Base-by-base conservation (phyloP, 2,888 invertebrate species). In the Brenthis ino region DNA sequence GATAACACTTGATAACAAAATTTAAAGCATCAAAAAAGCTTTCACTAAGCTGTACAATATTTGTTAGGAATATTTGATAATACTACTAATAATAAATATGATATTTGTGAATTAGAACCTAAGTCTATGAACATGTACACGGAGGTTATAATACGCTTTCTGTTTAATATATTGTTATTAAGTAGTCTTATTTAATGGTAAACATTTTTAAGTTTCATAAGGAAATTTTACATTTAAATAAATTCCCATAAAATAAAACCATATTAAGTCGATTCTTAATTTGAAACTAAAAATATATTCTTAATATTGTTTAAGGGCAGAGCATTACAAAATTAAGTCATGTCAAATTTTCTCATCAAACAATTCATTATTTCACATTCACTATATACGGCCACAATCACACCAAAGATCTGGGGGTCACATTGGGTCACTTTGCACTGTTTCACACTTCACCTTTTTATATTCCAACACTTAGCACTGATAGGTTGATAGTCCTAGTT, bases 251-350 rank as follows among this genome's bases (percentile, higher is more conserved):
- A n/a, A 60, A 60, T 60, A 50, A 60, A 50, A 60, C 13, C 28
- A 28, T 20, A n/a, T 50, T 50, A 28, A 33, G 50, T 50, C 60
- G 50, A 60, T 58, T 48, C n/a, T 50, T 50, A 60, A 60, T 60
- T 63, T 4, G 37, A 61, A 53, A 53, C 51, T 51, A 48, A 43
- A 28, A 60, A 60, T n/a, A 60, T 24, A 24, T 14, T 60, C 28
- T 28, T 60, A 50, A 50, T 50, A 60, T 48, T 24, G 50, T 50
- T 60, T 50, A 60, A 63, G 53, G 63, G 63, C 37, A 63, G 63
- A 63, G 63, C 63, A 53, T 63, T 53, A 51, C 1, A 51, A 63
- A 63, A 63, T 63, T 63, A 63, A 63, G 57, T 66, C 47, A 66
- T 33, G 24, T 54, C 47, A 47, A 57, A 65, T 43, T 53, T 43